Evolutionary conservation across 2,888 invertebrate species (phyloP).

Genomic region (Eubasilissa splendida): DNA sequence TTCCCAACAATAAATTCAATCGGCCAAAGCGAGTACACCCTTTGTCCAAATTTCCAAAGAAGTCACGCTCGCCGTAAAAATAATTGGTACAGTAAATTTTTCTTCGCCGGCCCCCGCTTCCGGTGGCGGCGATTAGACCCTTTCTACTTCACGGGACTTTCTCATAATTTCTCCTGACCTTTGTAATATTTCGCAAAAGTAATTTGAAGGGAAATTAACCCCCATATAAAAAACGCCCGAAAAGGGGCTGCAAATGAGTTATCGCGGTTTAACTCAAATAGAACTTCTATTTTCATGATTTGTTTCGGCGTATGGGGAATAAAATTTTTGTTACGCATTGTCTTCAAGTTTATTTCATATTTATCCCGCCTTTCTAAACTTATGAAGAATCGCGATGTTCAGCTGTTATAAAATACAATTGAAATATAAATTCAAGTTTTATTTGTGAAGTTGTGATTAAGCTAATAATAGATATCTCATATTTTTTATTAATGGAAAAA

Average conservation of each 20-base stretch:
- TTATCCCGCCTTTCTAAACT: too few species aligned
- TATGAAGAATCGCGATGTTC: too few species aligned
- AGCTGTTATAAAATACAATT: too few species aligned
- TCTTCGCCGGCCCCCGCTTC: conserved; percentile 11
- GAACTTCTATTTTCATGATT: background rate
- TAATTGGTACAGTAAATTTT: conserved; percentile 42
- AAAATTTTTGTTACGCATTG: background rate
- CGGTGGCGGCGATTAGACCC: conserved; percentile 6
- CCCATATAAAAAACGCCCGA: background rate
- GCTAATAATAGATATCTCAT: too few species aligned
- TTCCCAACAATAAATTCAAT: too few species aligned
- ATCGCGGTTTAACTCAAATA: background rate
- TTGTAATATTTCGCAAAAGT: conserved; percentile 9
- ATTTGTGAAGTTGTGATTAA: too few species aligned
- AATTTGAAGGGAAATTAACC: conserved; percentile 14
- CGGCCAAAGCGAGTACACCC: background rate
- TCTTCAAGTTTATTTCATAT: too few species aligned
- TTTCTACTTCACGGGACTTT: background rate
- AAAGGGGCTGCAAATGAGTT: background rate
- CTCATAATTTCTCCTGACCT: background rate
- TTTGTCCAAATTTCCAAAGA: background rate
- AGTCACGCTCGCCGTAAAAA: conserved; percentile 40
- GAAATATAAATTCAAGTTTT: too few species aligned
- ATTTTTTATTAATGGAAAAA: too few species aligned
- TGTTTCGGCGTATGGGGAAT: background rate